Base-by-base conservation (phyloP, 1,140 invertebrate species). In the Drosophila murphyi region DNA sequence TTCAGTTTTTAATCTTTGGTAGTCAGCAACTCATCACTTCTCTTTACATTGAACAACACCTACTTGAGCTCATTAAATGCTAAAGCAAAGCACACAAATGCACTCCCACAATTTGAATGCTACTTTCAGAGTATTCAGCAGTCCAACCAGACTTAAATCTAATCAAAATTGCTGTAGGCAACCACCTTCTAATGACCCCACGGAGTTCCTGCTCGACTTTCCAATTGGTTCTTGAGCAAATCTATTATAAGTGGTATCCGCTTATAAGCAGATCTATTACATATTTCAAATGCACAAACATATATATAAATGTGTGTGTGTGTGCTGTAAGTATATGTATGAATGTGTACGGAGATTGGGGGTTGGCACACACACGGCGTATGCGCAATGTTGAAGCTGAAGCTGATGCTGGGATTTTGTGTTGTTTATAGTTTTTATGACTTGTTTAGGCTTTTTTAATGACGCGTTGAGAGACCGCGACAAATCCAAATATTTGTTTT, bases 401-500 rank as follows among this genome's bases (percentile, higher is more conserved):
- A 35, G 31, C n/a, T n/a, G 34, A 20, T 34, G 48, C 50, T 52
- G 41, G 41, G 41, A 45, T 54, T 64, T 59, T 69, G 31, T 34
- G 29, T 47, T 68, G 20, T 29, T 35, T 45, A 32, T 54, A 20
- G 12, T 47, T 63, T 62, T 71, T 59, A 61, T 76, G 67, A 63
- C 78, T 85, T 86, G 75, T 65, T 67, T 71, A 72, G 80, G 80
- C 72, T 88, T 83, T 83, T 80, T 77, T 73, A 72, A 60, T 86
- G 82, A 87, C 82, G 65, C 67, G 63, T 57, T 6, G 71, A 76
- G 35, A 56, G 45, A 56, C 43, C 63, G 63, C 45, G 60, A 78
- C 72, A 79, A 76, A 76, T 79, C 72, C 76, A 83, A 76, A 82
- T 65, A 59, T 79, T 72, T 82, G 56, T 52, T 65, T 57, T 68